A percentile compares a stretch with the other conserved stretches of the same genome.
These are phyloP conservation scores for Clepsis dumicolana DNA, from an alignment of 2,888 invertebrate genomes.

Conservation along the genomic window DNA sequence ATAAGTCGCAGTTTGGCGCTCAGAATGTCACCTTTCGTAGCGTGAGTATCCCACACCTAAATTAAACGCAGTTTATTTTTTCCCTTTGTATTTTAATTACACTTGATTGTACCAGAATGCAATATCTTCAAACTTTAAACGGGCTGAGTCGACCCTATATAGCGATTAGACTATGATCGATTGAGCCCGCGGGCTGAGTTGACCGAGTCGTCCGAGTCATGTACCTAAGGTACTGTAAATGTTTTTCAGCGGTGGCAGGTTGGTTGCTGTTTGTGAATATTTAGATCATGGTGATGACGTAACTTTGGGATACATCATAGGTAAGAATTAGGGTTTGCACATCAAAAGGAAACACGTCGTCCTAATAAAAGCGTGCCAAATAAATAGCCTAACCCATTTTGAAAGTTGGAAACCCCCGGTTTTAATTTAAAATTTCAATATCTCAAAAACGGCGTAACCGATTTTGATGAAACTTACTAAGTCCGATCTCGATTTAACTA, in stretches of 20 bases:
- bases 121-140: too few species aligned
- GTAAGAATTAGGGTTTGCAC: slow-evolving; percentile 82
- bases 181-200: too few species aligned
- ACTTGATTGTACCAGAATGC: too few species aligned
- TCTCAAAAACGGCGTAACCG: too few species aligned
- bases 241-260: slow-evolving; percentile 93
- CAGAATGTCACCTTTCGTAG: slow-evolving; percentile 97
- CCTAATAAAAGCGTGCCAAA: too few species aligned
- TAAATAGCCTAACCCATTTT: too few species aligned
- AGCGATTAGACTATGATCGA: too few species aligned
- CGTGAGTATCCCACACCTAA: slow-evolving; percentile 85
- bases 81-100: not conserved
- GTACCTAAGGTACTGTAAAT: not conserved
- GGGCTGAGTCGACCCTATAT: too few species aligned
- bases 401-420: too few species aligned
- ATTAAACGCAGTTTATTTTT: not conserved
- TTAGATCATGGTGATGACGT: slow-evolving; percentile 98
- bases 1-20: slow-evolving; percentile 96
- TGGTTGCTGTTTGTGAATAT: slow-evolving; percentile 96
- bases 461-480: too few species aligned
- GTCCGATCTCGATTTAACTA: too few species aligned
- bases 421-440: too few species aligned
- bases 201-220: not conserved
- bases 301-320: slow-evolving; percentile 97
- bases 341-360: not conserved